Evolutionary conservation across 2,113 vertebrate species (phyloP), one percentile per base, ranked within the genome.

Genomic region (Otus sunia): DNA sequence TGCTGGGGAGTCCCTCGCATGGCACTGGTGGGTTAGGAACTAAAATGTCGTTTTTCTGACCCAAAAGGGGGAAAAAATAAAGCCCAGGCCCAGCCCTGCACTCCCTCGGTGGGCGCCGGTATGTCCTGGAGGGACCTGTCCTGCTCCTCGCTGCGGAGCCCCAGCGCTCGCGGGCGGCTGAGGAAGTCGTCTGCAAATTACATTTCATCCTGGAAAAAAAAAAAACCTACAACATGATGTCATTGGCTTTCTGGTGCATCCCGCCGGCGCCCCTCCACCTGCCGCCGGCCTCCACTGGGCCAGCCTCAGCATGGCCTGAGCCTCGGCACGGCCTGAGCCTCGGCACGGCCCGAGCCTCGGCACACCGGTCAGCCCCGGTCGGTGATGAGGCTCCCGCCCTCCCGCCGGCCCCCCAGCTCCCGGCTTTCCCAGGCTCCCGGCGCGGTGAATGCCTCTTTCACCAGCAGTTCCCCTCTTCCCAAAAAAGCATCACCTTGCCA

Each of bases 401-500:
- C 63, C 73, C 11, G 6, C 81, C 16, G 41, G 76, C 73, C 63
- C 52, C 64, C 83, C 13, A 5, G 66, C 79, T 74, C 53, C 13
- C 21, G 8, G 26, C 53, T 64, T 49, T 83, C 85, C 88, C 88
- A 52, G 58, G 89, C 91, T 83, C 64, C 55, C 49, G 4, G 63
- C 1, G 23, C 7, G 3, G 32, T 76, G 69, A 93, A 74, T 87
- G 86, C 69, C 50, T 89, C 94, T 93, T 91, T 95, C 75, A 85
- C 37, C 55, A 94, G 77, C 75, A 79, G 36, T 74, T 83, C 89
- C 63, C 75, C 75, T 88, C 62, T 94, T 96, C 66, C 81, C 92
- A 58, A 95, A 96, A 94, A 92, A 93, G 52, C 96, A 89, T 91
- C 91, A 95, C 93, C 95, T 96, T 92, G 95, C 87, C 95, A 92